Conservation (phyloP, 1,140 invertebrate species). For the Babylonia areolata region DNA sequence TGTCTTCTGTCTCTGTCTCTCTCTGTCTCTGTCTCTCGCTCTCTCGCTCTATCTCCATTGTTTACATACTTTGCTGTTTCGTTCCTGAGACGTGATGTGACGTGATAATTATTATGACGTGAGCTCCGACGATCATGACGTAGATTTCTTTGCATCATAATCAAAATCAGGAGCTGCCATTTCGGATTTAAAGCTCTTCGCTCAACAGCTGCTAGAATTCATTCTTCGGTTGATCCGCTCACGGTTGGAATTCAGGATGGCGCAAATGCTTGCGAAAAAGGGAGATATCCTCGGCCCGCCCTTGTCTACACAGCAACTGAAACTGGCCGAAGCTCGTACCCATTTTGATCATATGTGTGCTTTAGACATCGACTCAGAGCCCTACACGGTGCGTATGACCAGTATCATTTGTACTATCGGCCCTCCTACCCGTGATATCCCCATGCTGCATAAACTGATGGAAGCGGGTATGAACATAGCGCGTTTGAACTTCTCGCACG, state of each 20-base stretch:
- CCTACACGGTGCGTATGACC: constrained; percentile 83
- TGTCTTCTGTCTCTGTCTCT: too few relatives aligned
- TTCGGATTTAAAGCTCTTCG: background rate
- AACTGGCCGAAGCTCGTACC: constrained; percentile 76
- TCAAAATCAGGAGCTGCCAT: background rate
- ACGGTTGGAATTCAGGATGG: constrained; percentile 42
- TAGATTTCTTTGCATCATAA: background rate
- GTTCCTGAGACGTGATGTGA: too few relatives aligned
- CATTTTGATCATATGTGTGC: constrained; percentile 94
- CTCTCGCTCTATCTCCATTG: too few relatives aligned
- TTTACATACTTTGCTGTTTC: too few relatives aligned
- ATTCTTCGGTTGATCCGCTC: background rate
- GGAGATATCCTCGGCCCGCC: too few relatives aligned
- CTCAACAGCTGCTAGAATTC: background rate
- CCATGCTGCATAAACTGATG: constrained; percentile 96
- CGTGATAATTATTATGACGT: too few relatives aligned
- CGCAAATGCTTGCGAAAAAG: constrained; percentile 49
- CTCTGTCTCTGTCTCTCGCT: too few relatives aligned
- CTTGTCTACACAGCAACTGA: constrained; percentile 72
- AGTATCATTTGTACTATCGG: constrained; percentile 99
- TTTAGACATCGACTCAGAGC: constrained; percentile 91
- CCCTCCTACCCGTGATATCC: constrained; percentile 90
- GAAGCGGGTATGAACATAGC: constrained; percentile 99
- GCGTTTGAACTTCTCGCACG: constrained; percentile 98
- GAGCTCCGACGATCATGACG: background rate